Evolutionary conservation across 2,113 vertebrate species (phyloP).

Genomic region (Odocoileus hemionus): DNA sequence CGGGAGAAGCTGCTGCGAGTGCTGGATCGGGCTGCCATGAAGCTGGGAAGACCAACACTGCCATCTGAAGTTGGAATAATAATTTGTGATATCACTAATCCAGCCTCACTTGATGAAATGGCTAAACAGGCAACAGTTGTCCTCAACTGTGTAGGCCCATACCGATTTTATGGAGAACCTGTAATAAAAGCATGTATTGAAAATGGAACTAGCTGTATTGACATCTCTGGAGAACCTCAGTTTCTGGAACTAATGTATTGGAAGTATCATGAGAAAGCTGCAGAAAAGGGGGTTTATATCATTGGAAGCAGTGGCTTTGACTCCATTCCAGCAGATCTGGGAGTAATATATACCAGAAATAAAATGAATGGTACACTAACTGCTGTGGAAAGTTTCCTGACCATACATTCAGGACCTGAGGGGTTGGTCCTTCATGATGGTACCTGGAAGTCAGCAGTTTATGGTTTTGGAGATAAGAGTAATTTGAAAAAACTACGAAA

Average conservation of each 20-base stretch:
- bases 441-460: slow-evolving; percentile 93
- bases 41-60: too few relatives aligned
- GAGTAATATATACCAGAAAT: slow-evolving; percentile 91
- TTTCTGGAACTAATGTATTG: slow-evolving; percentile 93
- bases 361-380: slow-evolving; percentile 95
- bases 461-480: slow-evolving; percentile 84
- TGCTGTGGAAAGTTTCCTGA: too few relatives aligned
- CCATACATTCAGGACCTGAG: too few relatives aligned
- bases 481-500: slow-evolving; percentile 85
- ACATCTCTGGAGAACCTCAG: too few relatives aligned
- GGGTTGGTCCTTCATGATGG: slow-evolving; percentile 89
- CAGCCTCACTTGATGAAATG: too few relatives aligned
- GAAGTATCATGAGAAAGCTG: slow-evolving; percentile 89
- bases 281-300: slow-evolving; percentile 90
- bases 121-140: too few relatives aligned
- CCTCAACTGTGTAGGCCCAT: too few relatives aligned
- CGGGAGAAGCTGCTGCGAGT: slow-evolving; percentile 87
- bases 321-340: slow-evolving; percentile 96
- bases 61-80: too few relatives aligned
- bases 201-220: too few relatives aligned
- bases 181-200: too few relatives aligned
- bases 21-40: slow-evolving; percentile 84
- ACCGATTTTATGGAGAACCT: too few relatives aligned
- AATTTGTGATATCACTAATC: too few relatives aligned
- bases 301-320: slow-evolving; percentile 97